Percentiles rank a stretch among this genome's conserved stretches.
Conservation (phyloP, 2,797 vertebrate species). For the Lacerta viridis region DNA sequence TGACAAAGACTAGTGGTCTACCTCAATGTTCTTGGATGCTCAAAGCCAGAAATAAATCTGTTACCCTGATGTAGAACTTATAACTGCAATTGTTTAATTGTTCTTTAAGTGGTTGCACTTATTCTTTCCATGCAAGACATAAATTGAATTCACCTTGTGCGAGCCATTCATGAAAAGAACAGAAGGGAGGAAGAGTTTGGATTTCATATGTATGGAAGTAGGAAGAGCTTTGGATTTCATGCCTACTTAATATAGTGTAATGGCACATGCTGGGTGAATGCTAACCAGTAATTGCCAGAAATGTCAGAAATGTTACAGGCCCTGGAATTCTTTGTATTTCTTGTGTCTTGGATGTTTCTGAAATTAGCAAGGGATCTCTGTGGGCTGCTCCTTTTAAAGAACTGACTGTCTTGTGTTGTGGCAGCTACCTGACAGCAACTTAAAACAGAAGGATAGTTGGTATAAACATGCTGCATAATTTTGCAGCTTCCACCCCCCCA, state of each 20-base stretch:
- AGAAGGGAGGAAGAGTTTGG: slow-evolving; percentile 36
- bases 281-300: slow-evolving; percentile 13
- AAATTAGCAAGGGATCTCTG: slow-evolving; percentile 21
- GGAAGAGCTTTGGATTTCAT: too few species aligned
- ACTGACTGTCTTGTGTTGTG: slow-evolving; percentile 17
- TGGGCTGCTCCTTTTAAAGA: slow-evolving; percentile 34
- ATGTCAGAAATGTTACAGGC: not conserved
- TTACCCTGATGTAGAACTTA: slow-evolving; percentile 66
- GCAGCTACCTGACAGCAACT: not conserved
- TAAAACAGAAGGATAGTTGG: not conserved
- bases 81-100: slow-evolving; percentile 57
- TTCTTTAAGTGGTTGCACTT: slow-evolving; percentile 57
- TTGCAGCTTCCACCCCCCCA: not conserved
- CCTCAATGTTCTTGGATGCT: slow-evolving; percentile 75
- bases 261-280: not conserved
- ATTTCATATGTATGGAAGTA: slow-evolving; percentile 35
- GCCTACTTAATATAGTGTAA: slow-evolving; percentile 46
- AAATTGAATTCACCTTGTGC: slow-evolving; percentile 47
- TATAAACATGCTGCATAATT: not conserved
- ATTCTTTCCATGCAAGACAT: slow-evolving; percentile 52
- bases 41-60: slow-evolving; percentile 62
- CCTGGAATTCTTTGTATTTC: slow-evolving; percentile 14
- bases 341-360: slow-evolving; percentile 22
- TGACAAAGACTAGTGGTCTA: slow-evolving; percentile 72
- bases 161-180: slow-evolving; percentile 31